Base-by-base conservation (phyloP, 2,797 vertebrate genomes). In the Alca torda region DNA sequence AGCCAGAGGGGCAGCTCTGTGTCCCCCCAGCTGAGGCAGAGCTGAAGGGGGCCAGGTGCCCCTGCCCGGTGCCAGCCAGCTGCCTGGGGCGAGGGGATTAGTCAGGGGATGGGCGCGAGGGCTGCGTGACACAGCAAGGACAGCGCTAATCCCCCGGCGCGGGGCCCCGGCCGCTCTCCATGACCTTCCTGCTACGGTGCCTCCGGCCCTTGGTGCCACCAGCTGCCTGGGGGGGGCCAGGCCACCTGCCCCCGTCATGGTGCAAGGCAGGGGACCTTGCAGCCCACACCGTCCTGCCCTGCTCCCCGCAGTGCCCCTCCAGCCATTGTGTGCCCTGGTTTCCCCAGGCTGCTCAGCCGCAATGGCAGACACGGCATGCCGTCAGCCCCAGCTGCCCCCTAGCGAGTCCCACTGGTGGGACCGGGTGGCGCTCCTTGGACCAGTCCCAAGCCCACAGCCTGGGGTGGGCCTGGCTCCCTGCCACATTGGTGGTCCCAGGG, bases 181-280 rank as follows among this genome's bases (percentile, higher is more conserved):
- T 82, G 76, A 94, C 75, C 91, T 94, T 97, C 89, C 68, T 0
- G 0, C 37, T 57, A 17, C 6, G 1, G 11, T 28, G 25, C 41
- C 61, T 74, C 56, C 11, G 5, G 65, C 59, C 41, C 48, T 68
- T 2, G 3, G 35, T 20, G 39, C 50, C 1, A 0, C 20, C 0
- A 0, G 31, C 78, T 78, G 59, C 23, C 20, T 23, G 10, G 4
- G 31, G 18, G 18, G 23, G 23, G 3, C 9, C 39, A 35, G 74
- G 63, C 53, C 1, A 7, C 54, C 68, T 35, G 53, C 17, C 59
- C 25, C 26, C 9, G 12, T 16, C 1, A 0, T 5, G 0, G 1
- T 7, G 9, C 43, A 37, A 21, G 1, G 18, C 60, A 78, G 16
- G 10, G 15, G 0, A 65, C 37, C 31, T 70, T 70, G 48, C 33